Evolutionary conservation across 2,888 invertebrate species (phyloP).

Genomic region (Scaptomyza reducta): DNA sequence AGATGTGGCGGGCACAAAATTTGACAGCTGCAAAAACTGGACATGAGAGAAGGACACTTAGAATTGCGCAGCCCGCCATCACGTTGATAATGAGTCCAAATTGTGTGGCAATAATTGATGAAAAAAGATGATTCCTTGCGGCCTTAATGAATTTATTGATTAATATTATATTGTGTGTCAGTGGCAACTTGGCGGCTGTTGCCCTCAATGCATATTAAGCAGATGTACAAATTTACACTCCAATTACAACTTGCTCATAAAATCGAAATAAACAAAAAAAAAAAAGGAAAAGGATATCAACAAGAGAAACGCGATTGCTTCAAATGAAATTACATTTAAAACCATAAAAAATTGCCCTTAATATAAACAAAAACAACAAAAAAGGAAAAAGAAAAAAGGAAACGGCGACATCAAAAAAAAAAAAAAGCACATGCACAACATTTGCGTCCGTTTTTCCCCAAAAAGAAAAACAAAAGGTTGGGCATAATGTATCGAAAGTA

Average conservation of each 20-base stretch:
- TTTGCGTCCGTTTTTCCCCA: too few species aligned
- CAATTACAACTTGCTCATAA: slow-evolving; percentile 75
- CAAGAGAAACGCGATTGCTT: slow-evolving; percentile 31
- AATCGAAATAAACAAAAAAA: slow-evolving; percentile 15
- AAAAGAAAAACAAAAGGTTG: slow-evolving; percentile 14
- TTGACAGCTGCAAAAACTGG: slow-evolving; percentile 70
- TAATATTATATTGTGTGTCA: slow-evolving; percentile 42
- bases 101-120: slow-evolving; percentile 58
- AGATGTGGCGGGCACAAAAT: slow-evolving; percentile 9
- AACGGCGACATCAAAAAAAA: slow-evolving; percentile 13
- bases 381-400: slow-evolving; percentile 1
- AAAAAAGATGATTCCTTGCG: slow-evolving; percentile 45
- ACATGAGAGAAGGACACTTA: slow-evolving; percentile 1
- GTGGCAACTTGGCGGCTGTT: slow-evolving; percentile 34
- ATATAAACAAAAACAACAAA: slow-evolving; percentile 40
- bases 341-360: slow-evolving; percentile 35
- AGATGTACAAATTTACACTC: slow-evolving; percentile 75
- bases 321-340: slow-evolving; percentile 61
- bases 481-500: slow-evolving; percentile 49
- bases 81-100: slow-evolving; percentile 66
- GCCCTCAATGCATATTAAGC: slow-evolving; percentile 75
- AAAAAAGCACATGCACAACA: slow-evolving; percentile 22
- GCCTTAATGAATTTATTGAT: slow-evolving; percentile 64
- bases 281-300: slow-evolving; percentile 32
- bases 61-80: neutral